Evolutionary conservation across 2,888 invertebrate species (phyloP).

Genomic region (Phalangium opilio): DNA sequence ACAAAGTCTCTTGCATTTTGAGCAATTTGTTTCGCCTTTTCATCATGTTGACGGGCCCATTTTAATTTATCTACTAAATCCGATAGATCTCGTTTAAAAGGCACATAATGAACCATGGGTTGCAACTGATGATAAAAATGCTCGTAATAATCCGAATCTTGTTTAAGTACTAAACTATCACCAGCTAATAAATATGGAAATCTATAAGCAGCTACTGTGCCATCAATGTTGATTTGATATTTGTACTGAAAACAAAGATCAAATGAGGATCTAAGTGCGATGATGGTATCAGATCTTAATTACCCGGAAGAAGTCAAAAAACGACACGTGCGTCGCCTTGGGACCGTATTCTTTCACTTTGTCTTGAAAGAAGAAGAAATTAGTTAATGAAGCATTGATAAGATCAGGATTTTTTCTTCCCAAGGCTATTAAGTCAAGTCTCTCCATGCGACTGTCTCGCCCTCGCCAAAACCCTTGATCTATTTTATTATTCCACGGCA

Average conservation of each 20-base stretch:
- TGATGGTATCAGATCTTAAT: too few relatives aligned
- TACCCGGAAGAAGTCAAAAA: constrained; percentile 88
- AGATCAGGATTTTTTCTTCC: constrained; percentile 56
- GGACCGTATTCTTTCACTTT: constrained; percentile 73
- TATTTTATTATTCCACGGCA: constrained; percentile 54
- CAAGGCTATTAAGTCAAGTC: constrained; percentile 65
- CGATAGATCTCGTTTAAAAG: constrained; percentile 59
- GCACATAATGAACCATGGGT: constrained; percentile 66
- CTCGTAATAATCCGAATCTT: constrained; percentile 85
- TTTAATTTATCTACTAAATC: constrained; percentile 59
- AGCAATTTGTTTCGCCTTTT: constrained; percentile 48
- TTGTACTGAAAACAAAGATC: constrained; percentile 54
- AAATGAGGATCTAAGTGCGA: too few relatives aligned
- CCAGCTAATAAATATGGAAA: constrained; percentile 81
- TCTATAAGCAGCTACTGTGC: constrained; percentile 90
- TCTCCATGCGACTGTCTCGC: constrained; percentile 69
- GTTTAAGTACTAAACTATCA: constrained; percentile 74
- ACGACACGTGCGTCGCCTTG: constrained; percentile 63
- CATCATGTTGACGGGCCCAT: constrained; percentile 61
- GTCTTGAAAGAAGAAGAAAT: constrained; percentile 87
- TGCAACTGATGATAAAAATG: constrained; percentile 67
- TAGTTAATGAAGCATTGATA: constrained; percentile 80
- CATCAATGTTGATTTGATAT: constrained; percentile 86
- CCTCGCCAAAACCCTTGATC: constrained; percentile 78
- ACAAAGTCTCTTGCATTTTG: constrained; percentile 52